Base-by-base conservation (phyloP, 2,113 vertebrate genomes). In the Sebastes schlegelii region DNA sequence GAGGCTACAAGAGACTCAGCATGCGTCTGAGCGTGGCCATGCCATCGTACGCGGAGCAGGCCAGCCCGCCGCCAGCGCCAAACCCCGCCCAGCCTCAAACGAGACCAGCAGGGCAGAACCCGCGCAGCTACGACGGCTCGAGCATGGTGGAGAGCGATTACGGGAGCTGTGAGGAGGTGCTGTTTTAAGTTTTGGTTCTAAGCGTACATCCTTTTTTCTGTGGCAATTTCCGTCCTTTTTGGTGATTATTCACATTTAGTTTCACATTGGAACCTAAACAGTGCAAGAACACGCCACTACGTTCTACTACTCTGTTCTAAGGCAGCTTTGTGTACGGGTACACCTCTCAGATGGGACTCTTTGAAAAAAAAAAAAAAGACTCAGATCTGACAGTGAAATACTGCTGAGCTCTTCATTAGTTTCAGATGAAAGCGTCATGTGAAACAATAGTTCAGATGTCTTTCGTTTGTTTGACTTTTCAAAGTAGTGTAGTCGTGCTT, bases 141-240 rank as follows among this genome's bases (percentile, higher is more conserved):
- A 97, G 99, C 88, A 96, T 96, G 95, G 96, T 97, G 90, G 98
- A 97, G 93, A 99, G 98, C 0, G 98, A 99, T 87, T 99, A 98
- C 0, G 98, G 98, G 46, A 99, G 98, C 95, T 98, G 97, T 0
- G 98, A 99, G 88, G 98, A 99, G 94, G 98, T 99, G 85, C 98
- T 99, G 98, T 99, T 99, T 91, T 99, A 95, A 83, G n/a, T 1
- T 34, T 4, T 5, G 6, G 6, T n/a, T 17, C 1, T 0, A 68
- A 43, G n/a, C 19, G 16, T 23, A n/a, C 10, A 4, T 45, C n/a
- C 3, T 2, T 57, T 57, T 7, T 63, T 42, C 5, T 3, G 17
- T 13, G n/a, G 45, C 1, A 16, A n/a, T 40, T 23, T 61, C 13
- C 13, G 11, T 75, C 57, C 10, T 46, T 26, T 11, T 12, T 4